phyloP scores from a whole-genome alignment of 2,113 vertebrate genomes.

The Apaloderma vittatum region DNA sequence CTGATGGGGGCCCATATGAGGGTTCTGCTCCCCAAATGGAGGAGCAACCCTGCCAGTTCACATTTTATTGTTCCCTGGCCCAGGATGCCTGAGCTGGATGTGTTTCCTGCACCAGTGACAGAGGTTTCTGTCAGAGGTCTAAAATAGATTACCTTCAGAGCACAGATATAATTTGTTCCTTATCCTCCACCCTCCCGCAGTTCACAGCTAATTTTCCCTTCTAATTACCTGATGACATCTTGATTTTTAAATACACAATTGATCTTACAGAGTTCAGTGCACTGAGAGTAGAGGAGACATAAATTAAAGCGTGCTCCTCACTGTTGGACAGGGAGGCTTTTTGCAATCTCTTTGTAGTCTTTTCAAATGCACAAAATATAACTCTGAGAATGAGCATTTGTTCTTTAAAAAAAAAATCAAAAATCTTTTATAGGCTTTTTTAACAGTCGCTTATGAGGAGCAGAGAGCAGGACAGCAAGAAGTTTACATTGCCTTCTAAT shows the following conservation, averaged over 20 bases:
- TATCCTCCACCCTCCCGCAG: not conserved
- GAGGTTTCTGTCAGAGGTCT: not conserved
- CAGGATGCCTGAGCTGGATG: not conserved
- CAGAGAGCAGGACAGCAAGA: not conserved
- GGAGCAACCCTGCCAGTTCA: not conserved
- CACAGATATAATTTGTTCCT: not conserved
- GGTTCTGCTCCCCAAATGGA: not conserved
- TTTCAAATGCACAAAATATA: not conserved
- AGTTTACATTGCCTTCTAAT: not conserved
- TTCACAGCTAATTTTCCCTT: not conserved
- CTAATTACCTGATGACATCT: not conserved
- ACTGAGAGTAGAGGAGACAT: not conserved
- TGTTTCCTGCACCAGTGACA: not conserved
- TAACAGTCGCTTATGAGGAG: not conserved
- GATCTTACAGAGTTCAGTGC: not conserved
- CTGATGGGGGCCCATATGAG: accelerated
- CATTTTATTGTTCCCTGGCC: not conserved
- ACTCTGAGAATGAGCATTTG: not conserved
- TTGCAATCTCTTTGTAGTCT: not conserved
- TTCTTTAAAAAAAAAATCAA: not conserved
- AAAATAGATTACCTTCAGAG: not conserved
- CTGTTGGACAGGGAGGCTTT: not conserved
- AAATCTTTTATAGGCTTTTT: not conserved
- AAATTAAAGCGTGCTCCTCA: not conserved
- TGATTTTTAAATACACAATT: constrained; percentile 16